phyloP scores from a whole-genome alignment of 2,113 vertebrate genomes.

The Microtus pennsylvanicus region DNA sequence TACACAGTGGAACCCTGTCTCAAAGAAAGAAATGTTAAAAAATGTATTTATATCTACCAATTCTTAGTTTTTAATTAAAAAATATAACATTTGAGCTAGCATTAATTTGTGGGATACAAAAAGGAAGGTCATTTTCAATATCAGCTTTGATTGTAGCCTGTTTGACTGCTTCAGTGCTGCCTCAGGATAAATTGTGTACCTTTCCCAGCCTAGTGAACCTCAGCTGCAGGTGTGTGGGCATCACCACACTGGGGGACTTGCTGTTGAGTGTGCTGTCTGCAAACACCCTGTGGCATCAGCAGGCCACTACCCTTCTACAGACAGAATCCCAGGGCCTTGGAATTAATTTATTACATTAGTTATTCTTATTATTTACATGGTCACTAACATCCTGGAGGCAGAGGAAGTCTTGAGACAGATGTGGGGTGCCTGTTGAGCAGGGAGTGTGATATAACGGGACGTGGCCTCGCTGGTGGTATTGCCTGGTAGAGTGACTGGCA shows the following conservation, averaged over 20 bases:
- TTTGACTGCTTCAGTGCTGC: slow-evolving; percentile 56
- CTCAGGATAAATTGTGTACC: slow-evolving; percentile 75
- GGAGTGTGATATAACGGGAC: background rate
- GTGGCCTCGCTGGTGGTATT: slow-evolving; percentile 54
- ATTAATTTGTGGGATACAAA: background rate
- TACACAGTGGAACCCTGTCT: background rate
- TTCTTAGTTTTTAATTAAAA: slow-evolving; percentile 21
- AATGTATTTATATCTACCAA: background rate
- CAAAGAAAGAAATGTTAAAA: background rate
- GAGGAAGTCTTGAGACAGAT: slow-evolving; percentile 76
- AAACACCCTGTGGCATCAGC: slow-evolving; percentile 75
- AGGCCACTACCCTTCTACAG: slow-evolving; percentile 73
- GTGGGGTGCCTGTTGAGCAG: slow-evolving; percentile 62
- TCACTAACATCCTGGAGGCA: slow-evolving; percentile 78
- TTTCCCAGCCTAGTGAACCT: slow-evolving; percentile 74
- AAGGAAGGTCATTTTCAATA: slow-evolving; percentile 11
- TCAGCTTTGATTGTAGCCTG: background rate
- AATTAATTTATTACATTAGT: slow-evolving; percentile 85
- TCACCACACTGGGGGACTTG: slow-evolving; percentile 81
- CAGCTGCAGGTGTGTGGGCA: slow-evolving; percentile 84
- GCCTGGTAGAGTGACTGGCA: slow-evolving; percentile 50
- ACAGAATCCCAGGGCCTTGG: slow-evolving; percentile 79
- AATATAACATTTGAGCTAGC: background rate
- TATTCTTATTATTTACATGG: slow-evolving; percentile 82
- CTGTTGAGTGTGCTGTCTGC: slow-evolving; percentile 82